Conservation (phyloP, 2,888 invertebrate species). For the Scaptomyza flava region DNA sequence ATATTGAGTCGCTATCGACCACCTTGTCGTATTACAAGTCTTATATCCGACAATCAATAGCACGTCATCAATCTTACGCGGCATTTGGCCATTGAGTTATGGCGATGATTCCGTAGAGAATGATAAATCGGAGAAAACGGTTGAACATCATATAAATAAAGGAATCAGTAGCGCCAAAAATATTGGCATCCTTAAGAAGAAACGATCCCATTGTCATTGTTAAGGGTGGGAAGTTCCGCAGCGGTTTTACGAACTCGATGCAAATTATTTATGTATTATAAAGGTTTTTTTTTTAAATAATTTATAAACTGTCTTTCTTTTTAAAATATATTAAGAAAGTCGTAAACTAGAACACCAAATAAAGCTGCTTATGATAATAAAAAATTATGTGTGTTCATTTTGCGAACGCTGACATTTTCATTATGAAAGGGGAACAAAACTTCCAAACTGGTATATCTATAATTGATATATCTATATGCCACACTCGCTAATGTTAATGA, state of each 20-base stretch:
- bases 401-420: constrained; percentile 5
- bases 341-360: constrained; percentile 2
- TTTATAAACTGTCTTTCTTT: neutral
- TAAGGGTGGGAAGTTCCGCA: constrained; percentile 97
- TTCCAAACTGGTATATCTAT: constrained; percentile 23
- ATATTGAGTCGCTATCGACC: constrained; percentile 96
- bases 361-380: constrained; percentile 12
- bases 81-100: constrained; percentile 94
- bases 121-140: constrained; percentile 71
- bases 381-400: neutral
- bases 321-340: neutral
- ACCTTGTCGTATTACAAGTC: constrained; percentile 93
- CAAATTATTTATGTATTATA: constrained; percentile 90
- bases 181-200: constrained; percentile 92
- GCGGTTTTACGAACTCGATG: constrained; percentile 97
- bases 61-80: constrained; percentile 96
- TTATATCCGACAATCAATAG: constrained; percentile 93
- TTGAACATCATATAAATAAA: constrained; percentile 92
- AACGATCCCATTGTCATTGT: constrained; percentile 96
- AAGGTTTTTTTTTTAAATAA: neutral
- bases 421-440: constrained; percentile 29
- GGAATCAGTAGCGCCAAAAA: constrained; percentile 92
- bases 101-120: constrained; percentile 85
- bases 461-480: constrained; percentile 29
- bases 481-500: constrained; percentile 40